Base-by-base conservation (phyloP, 2,888 invertebrate genomes). In the Drosophila nigricruria region DNA sequence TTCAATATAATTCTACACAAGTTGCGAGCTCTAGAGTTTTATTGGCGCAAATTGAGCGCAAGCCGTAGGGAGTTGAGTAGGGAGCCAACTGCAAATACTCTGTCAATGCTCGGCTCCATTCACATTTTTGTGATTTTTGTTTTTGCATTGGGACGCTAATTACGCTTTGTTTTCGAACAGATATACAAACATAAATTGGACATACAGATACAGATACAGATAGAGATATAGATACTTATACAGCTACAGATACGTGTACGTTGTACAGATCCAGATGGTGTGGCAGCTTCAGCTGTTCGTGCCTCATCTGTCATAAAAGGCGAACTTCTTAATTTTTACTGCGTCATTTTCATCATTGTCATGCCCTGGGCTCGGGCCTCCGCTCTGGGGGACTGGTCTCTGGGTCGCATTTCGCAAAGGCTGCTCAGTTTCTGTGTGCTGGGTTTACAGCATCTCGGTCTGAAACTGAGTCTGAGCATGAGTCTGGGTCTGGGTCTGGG, bases 251-350 rank as follows among this genome's bases (percentile, higher is more conserved):
- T 42, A n/a, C 9, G 12, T n/a, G 50, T 23, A n/a, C 23, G 18
- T 30, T 34, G 27, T 57, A 36, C 27, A 67, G 36, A 70, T 62
- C 50, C 68, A 73, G 71, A 58, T 70, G 54, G 66, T 52, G 53
- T 25, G 27, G 59, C 57, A 45, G 64, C 25, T 77, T 82, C 88
- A 85, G 88, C 81, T 85, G 80, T 79, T 88, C 89, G 88, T 86
- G 88, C 87, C 88, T 90, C 91, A 91, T 91, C 91, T 90, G 91
- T 91, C 91, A 91, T 90, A 91, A 90, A 77, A 89, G 79, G 79
- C 88, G 87, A 89, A 91, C 90, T 90, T 90, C 89, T 91, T 88
- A 88, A 91, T 90, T 91, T 90, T 77, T 81, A 90, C 91, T 81
- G 79, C 88, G 91, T 91, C 91, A 91, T 91, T 89, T 89, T 90